Evolutionary conservation across 2,797 vertebrate genomes (phyloP).

Genomic region (Lacerta viridis): DNA sequence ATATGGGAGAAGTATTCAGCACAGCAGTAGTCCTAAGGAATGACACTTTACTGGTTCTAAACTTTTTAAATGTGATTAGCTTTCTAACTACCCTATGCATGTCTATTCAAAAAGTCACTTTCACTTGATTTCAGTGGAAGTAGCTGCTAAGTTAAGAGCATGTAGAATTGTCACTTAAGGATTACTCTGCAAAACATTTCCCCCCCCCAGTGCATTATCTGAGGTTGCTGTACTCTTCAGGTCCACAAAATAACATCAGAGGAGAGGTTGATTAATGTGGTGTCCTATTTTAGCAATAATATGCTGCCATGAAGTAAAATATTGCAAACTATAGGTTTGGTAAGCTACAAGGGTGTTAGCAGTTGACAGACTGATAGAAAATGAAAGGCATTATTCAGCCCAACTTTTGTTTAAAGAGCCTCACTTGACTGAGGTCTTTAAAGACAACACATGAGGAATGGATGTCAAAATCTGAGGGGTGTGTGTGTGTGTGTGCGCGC

Average conservation of each 20-base stretch:
- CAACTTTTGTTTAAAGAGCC: conserved; percentile 14
- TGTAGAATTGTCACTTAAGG: too few relatives aligned
- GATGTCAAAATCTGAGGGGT: neutral
- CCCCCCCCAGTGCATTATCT: neutral
- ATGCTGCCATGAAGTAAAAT: neutral
- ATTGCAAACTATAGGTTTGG: neutral
- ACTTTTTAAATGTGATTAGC: too few relatives aligned
- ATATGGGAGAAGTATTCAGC: too few relatives aligned
- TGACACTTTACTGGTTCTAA: too few relatives aligned
- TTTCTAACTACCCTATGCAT: too few relatives aligned
- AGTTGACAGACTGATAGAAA: neutral
- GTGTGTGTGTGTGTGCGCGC: too few relatives aligned
- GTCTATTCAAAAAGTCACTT: too few relatives aligned
- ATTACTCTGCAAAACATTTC: neutral
- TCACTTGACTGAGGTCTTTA: conserved; percentile 1
- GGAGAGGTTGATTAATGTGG: neutral
- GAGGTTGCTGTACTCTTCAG: neutral
- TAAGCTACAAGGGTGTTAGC: neutral
- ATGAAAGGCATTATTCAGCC: neutral
- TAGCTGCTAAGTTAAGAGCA: too few relatives aligned
- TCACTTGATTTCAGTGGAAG: too few relatives aligned
- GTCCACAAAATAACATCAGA: neutral
- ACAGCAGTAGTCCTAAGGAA: too few relatives aligned
- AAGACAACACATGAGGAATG: neutral
- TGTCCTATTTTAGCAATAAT: conserved; percentile 2